Base-by-base conservation (phyloP, 2,888 invertebrate genomes). In the Netelia inedita region DNA sequence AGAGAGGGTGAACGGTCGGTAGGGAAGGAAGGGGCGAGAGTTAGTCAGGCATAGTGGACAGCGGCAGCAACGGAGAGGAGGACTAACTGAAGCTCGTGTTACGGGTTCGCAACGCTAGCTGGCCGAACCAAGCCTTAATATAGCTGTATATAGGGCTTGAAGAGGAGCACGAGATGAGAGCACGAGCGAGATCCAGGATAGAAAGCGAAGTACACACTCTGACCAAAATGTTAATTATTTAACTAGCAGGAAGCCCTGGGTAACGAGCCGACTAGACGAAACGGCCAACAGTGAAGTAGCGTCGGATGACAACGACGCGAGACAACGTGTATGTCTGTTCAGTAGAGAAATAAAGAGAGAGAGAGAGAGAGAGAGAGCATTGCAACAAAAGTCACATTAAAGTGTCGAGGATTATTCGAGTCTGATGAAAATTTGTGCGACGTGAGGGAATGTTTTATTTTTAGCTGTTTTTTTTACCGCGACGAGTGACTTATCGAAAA, bases 141-240 rank as follows among this genome's bases (percentile, higher is more conserved):
- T 89, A 90, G 85, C 89, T 88, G 88, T 85, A 86, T 87, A 85
- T 81, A 81, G 81, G 76, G 79, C 87, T 83, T 76, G 87, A 74
- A 86, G 83, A 78, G 83, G 79, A 66, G 69, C 76, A 57, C 75
- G 69, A 85, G 83, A 87, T 80, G 86, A 86, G 87, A 85, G 81
- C 83, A 69, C 78, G 69, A 57, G 65, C 57, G 85, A 53, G 73
- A 69, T 75, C 73, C 75, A 79, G 79, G 83, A 79, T 73, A 65
- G 75, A 79, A 85, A 79, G 87, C 82, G 86, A 74, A 87, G 88
- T 88, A 87, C 88, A 87, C 88, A 90, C 89, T 90, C 89, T 89
- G 88, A 90, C 92, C 92, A 89, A 92, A 92, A 92, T 92, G 91
- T 92, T 92, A 91, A 92, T 92, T 92, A 92, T 92, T 92, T 89